phyloP scores from a whole-genome alignment of 2,113 vertebrate species.

The Planiliza haematocheilus region DNA sequence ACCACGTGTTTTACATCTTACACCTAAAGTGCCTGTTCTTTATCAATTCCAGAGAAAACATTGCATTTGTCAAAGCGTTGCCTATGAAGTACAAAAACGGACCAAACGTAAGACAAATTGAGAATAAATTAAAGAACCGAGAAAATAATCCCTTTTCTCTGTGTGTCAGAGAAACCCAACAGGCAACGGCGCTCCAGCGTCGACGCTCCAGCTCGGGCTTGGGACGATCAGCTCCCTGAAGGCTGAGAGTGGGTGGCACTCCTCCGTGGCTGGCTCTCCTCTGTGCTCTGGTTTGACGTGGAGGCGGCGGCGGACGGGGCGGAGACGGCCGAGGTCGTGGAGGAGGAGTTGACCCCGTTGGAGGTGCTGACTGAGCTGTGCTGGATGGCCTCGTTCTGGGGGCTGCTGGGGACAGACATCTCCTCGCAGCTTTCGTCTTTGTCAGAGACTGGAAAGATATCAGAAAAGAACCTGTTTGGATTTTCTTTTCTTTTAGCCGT shows the following conservation, averaged over 20 bases:
- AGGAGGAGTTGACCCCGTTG: slow-evolving; percentile 93
- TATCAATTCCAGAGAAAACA: slow-evolving; percentile 77
- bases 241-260: slow-evolving; percentile 87
- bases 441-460: slow-evolving; percentile 84
- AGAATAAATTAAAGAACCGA: slow-evolving; percentile 74
- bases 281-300: slow-evolving; percentile 92
- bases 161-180: slow-evolving; percentile 84
- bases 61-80: slow-evolving; percentile 82
- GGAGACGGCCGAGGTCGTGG: slow-evolving; percentile 84
- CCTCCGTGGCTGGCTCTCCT: slow-evolving; percentile 86
- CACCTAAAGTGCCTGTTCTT: slow-evolving; percentile 85
- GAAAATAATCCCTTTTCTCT: slow-evolving; percentile 68
- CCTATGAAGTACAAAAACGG: slow-evolving; percentile 54
- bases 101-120: slow-evolving; percentile 55
- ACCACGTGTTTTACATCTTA: slow-evolving; percentile 69
- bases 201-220: slow-evolving; percentile 67
- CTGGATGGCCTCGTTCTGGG: slow-evolving; percentile 95
- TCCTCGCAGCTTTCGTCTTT: slow-evolving; percentile 97
- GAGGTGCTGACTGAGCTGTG: slow-evolving; percentile 99
- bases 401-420: slow-evolving; percentile 93
- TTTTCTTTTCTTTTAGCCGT: background rate
- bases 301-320: slow-evolving; percentile 84
- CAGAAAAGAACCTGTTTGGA: background rate
- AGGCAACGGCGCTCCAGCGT: slow-evolving; percentile 56
- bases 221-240: slow-evolving; percentile 93